Conservation (phyloP, 2,797 vertebrate species). For the Tenualosa ilisha region DNA sequence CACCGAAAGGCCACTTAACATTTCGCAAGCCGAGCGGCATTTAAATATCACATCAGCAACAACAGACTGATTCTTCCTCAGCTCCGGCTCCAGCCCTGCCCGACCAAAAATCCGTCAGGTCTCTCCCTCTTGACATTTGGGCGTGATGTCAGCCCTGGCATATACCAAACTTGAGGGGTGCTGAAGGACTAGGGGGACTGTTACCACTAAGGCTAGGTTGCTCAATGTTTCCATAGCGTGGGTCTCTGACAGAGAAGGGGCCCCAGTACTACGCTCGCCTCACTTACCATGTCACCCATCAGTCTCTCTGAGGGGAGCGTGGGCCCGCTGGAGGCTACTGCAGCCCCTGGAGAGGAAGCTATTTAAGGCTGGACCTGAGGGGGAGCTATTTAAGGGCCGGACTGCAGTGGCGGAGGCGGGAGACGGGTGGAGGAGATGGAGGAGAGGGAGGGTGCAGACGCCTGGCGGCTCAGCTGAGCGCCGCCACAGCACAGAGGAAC, state of each 20-base stretch:
- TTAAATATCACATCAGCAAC: slow-evolving; percentile 17
- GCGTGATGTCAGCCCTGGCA: not conserved
- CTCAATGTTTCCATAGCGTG: not conserved
- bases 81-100: not conserved
- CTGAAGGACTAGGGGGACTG: not conserved
- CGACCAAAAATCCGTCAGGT: not conserved
- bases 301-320: not conserved
- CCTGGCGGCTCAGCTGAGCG: slow-evolving; percentile 1
- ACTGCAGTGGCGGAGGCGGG: not conserved
- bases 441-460: not conserved
- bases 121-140: not conserved
- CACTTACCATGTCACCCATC: not conserved
- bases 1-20: not conserved
- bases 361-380: not conserved
- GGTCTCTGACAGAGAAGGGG: not conserved
- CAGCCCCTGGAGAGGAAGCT: not conserved
- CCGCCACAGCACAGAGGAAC: not conserved
- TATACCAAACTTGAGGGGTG: not conserved
- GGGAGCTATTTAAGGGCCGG: slow-evolving; percentile 12
- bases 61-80: not conserved
- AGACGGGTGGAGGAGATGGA: not conserved
- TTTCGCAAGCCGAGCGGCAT: not conserved
- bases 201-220: not conserved
- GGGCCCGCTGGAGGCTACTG: not conserved
- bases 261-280: not conserved